A percentile compares a stretch with the other conserved stretches of the same genome.
phyloP scores from a whole-genome alignment of 30 jellyfish, hydroid and myxozoan species.

The Pelagia noctiluca region DNA sequence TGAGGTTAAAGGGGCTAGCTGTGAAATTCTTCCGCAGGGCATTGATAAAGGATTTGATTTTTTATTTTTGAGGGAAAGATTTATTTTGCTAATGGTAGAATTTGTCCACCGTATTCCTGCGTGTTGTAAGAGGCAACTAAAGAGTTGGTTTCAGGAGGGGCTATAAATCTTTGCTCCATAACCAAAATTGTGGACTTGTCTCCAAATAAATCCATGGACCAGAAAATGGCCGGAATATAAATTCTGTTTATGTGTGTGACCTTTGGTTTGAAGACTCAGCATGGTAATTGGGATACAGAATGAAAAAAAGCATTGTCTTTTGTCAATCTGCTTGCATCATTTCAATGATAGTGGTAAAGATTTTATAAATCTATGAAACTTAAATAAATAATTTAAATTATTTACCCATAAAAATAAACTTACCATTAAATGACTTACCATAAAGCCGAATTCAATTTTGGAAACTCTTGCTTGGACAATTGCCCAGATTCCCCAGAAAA shows the following conservation, averaged over 20 bases:
- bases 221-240: too few relatives aligned
- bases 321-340: neutral
- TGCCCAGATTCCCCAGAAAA: conserved; percentile 92
- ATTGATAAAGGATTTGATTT: too few relatives aligned
- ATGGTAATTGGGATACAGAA: neutral
- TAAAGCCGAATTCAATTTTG: conserved; percentile 72
- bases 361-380: neutral
- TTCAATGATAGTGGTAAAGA: neutral
- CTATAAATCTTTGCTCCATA: too few relatives aligned
- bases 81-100: too few relatives aligned
- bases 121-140: neutral
- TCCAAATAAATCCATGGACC: too few relatives aligned
- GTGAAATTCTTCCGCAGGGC: neutral
- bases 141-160: too few relatives aligned
- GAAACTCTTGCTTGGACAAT: conserved; percentile 81
- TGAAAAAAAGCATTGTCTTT: neutral
- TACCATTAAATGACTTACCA: conserved; percentile 63
- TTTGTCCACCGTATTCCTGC: neutral
- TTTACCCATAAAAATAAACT: neutral
- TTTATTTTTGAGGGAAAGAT: too few relatives aligned
- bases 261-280: neutral
- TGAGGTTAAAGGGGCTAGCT: neutral
- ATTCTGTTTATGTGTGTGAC: neutral
- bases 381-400: neutral
- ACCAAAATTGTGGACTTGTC: too few relatives aligned